phyloP scores from a whole-genome alignment of 2,888 invertebrate genomes.

The Mesochorus sp. region DNA sequence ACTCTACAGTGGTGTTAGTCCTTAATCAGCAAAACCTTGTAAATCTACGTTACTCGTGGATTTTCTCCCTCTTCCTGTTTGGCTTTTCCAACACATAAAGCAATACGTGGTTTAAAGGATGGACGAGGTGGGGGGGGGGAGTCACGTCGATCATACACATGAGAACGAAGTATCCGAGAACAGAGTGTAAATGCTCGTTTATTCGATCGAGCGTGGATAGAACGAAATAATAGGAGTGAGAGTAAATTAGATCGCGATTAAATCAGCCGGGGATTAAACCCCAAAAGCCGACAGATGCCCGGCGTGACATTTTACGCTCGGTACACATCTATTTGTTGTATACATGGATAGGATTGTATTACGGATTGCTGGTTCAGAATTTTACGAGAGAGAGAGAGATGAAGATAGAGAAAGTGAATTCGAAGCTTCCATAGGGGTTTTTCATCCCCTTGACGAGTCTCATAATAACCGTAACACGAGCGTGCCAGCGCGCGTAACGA shows the following conservation, averaged over 20 bases:
- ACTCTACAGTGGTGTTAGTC: not conserved
- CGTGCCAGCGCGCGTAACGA: conserved; percentile 66
- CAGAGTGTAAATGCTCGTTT: conserved; percentile 21
- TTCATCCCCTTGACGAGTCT: conserved; percentile 18
- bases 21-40: conserved; percentile 40
- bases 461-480: conserved; percentile 52
- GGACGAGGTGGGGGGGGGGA: not conserved
- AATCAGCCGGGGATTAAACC: conserved; percentile 68
- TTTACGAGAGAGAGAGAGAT: not conserved
- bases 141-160: conserved; percentile 2
- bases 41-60: conserved; percentile 11
- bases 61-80: not conserved
- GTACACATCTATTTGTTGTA: conserved; percentile 46
- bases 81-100: not conserved
- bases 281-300: conserved; percentile 60
- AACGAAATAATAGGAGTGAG: conserved; percentile 23
- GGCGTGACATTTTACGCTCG: conserved; percentile 68
- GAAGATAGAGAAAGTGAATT: not conserved
- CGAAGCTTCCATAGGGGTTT: conserved; percentile 37
- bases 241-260: conserved; percentile 65
- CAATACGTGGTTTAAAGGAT: not conserved
- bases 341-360: not conserved
- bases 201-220: conserved; percentile 27
- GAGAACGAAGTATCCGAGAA: conserved; percentile 7
- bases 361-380: conserved; percentile 19